Conservation (phyloP, 2,113 vertebrate species). For the Epinephelus moara region DNA sequence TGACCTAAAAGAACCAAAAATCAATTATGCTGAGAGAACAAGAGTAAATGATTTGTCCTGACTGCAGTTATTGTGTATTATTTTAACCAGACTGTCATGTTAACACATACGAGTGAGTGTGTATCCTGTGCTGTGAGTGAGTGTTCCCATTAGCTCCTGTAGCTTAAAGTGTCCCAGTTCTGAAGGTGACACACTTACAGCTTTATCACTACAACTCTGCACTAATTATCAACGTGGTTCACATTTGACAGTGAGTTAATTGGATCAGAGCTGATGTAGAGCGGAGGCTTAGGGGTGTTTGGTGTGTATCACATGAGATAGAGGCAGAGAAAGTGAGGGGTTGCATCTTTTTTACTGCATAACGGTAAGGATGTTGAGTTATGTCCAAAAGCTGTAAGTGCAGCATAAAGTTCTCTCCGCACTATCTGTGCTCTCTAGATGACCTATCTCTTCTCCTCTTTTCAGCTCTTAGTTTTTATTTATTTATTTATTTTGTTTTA, state of each 20-base stretch:
- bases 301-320: slow-evolving; percentile 3
- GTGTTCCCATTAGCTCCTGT: slow-evolving; percentile 55
- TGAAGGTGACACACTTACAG: slow-evolving; percentile 81
- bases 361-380: not conserved
- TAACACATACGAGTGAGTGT: slow-evolving; percentile 18
- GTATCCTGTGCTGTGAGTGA: slow-evolving; percentile 25
- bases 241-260: slow-evolving; percentile 63
- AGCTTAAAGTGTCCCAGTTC: slow-evolving; percentile 72
- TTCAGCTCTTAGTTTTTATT: not conserved
- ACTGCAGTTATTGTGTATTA: not conserved
- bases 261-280: slow-evolving; percentile 45
- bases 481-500: not conserved
- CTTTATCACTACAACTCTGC: slow-evolving; percentile 61
- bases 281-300: not conserved
- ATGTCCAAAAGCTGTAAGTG: not conserved
- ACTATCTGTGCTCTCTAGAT: not conserved
- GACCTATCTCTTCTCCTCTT: not conserved
- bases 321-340: not conserved
- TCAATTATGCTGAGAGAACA: not conserved
- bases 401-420: not conserved
- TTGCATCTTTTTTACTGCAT: not conserved
- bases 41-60: not conserved
- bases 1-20: slow-evolving; percentile 14
- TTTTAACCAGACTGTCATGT: slow-evolving; percentile 7
- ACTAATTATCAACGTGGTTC: slow-evolving; percentile 70